Conservation (phyloP, 2,113 vertebrate genomes). For the Etheostoma spectabile region DNA sequence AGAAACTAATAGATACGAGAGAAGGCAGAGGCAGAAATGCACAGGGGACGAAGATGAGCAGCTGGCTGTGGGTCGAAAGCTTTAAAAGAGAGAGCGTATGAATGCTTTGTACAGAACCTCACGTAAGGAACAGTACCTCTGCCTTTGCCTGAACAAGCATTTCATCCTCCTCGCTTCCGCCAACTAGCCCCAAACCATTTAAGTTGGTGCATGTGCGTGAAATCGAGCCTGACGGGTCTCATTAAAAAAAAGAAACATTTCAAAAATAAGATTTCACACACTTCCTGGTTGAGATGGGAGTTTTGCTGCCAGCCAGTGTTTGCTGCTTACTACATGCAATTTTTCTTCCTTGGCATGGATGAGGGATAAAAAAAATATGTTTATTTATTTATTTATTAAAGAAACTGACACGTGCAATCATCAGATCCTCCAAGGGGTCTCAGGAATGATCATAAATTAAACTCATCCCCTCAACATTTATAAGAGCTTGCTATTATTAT, state of each 20-base stretch:
- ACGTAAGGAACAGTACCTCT: not conserved
- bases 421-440: not conserved
- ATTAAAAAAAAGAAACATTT: constrained; percentile 32
- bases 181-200: constrained; percentile 15
- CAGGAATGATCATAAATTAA: not conserved
- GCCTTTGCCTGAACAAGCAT: constrained; percentile 30
- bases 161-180: constrained; percentile 29
- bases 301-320: constrained; percentile 26
- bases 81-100: constrained; percentile 8
- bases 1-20: constrained; percentile 23
- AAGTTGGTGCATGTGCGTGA: constrained; percentile 34
- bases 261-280: constrained; percentile 25
- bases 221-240: constrained; percentile 51
- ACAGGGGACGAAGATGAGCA: not conserved
- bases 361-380: constrained; percentile 6
- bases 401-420: constrained; percentile 8
- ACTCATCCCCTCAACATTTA: not conserved
- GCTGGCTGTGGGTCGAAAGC: constrained; percentile 14
- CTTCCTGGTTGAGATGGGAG: constrained; percentile 2
- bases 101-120: constrained; percentile 1
- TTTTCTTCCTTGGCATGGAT: not conserved
- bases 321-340: constrained; percentile 13
- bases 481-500: not conserved
- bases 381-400: not conserved
- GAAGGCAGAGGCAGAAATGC: constrained; percentile 30